Base-by-base conservation (phyloP, 2,797 vertebrate genomes). In the Lepilemur septentrionalis region DNA sequence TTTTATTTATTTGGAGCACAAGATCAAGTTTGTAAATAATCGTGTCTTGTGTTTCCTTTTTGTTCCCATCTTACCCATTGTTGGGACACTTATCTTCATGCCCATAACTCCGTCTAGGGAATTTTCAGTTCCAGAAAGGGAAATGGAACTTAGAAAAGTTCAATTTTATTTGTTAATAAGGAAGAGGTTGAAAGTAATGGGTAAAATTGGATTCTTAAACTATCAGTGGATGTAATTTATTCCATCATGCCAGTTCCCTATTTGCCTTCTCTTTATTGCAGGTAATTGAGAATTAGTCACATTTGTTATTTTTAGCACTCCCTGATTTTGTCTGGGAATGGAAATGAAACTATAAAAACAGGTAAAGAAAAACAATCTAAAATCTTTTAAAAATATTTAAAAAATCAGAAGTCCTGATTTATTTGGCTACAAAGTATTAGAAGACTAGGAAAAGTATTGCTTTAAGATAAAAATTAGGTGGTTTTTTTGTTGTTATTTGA, bases 271-370 rank as follows among this genome's bases (percentile, higher is more conserved):
- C 83, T 95, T 97, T 97, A 97, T 63, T 95, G 61, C 72, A 97
- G 86, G 75, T 97, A 96, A 95, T 97, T 96, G 89, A 97, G 93
- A 96, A 97, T 97, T 97, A 97, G 96, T 97, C 94, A 95, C 87
- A 69, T 93, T 96, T 94, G 89, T 97, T 97, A 96, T 96, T 97
- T 97, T 96, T 98, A 97, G 94, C 59, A 46, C 7, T 82, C 38
- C 52, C 4, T 57, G 41, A 95, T 94, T 96, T 97, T 96, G 83
- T 92, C 73, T 91, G 52, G 48, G 84, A 91, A 91, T 84, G 78
- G 43, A 95, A 97, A 90, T 70, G 11, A 92, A 97, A 82, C 86
- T 82, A 82, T 46, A 84, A 94, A 96, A 97, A 88, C 28, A 73
- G 17, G 41, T 78, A 88, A 94, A 97, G 79, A 94, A 91, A 93